Conservation (phyloP, 2,113 vertebrate species). For the Mormyrus lacerda region DNA sequence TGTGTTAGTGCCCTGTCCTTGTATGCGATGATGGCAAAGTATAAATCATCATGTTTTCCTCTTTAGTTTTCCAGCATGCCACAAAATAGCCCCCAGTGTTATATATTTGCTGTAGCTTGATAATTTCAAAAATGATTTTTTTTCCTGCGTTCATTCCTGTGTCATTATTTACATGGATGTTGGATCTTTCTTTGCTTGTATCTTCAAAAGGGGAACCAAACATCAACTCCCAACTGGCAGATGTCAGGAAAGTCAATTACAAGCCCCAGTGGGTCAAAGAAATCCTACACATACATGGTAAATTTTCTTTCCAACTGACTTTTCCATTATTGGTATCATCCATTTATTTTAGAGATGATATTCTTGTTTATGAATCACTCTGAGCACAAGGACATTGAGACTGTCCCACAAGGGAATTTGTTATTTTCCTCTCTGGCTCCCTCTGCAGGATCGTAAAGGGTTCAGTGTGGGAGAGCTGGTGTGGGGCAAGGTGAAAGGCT, state of each 20-base stretch:
- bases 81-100: background rate
- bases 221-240: background rate
- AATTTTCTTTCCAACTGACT: background rate
- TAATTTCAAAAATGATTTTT: background rate
- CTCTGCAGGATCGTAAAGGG: slow-evolving; percentile 73
- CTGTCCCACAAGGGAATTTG: background rate
- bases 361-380: background rate
- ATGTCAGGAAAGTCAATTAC: slow-evolving; percentile 23
- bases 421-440: background rate
- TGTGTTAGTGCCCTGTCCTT: background rate
- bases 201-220: slow-evolving; percentile 27
- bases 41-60: background rate
- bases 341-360: background rate
- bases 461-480: slow-evolving; percentile 77
- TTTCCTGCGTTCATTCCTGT: background rate
- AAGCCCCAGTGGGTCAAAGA: slow-evolving; percentile 34
- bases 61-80: background rate
- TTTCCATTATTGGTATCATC: background rate
- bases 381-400: background rate
- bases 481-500: slow-evolving; percentile 87
- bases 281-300: slow-evolving; percentile 47
- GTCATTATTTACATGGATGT: background rate
- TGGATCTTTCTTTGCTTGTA: slow-evolving; percentile 28
- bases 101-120: background rate
- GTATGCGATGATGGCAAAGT: background rate